Conservation (phyloP, 2,888 invertebrate species). For the Zele albiditarsus region DNA sequence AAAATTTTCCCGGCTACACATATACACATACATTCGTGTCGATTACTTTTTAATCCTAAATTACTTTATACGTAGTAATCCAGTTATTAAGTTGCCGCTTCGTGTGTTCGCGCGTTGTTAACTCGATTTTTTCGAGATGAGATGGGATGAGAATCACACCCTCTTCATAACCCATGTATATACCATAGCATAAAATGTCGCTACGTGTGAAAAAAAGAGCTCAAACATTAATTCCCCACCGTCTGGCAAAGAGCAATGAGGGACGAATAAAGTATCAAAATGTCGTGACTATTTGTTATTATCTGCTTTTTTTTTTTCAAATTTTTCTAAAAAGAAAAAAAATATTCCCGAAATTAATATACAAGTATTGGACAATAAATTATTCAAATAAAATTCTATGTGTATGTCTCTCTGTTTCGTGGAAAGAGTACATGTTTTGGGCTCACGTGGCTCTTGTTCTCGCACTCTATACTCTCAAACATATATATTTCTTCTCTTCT, state of each 20-base stretch:
- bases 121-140: constrained; percentile 34
- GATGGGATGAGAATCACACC: background rate
- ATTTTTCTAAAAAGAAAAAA: background rate
- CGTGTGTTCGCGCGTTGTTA: constrained; percentile 23
- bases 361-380: too few relatives aligned
- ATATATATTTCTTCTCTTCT: background rate
- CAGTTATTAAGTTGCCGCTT: constrained; percentile 54
- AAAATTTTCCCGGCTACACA: background rate
- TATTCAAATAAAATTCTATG: too few relatives aligned
- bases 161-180: background rate
- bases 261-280: too few relatives aligned
- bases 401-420: background rate
- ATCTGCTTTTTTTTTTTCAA: too few relatives aligned
- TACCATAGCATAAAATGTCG: too few relatives aligned
- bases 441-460: constrained; percentile 63
- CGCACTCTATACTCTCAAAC: background rate
- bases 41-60: constrained; percentile 59
- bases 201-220: too few relatives aligned
- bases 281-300: too few relatives aligned
- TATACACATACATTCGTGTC: constrained; percentile 46
- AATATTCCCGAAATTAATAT: too few relatives aligned
- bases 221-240: too few relatives aligned
- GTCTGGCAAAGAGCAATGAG: too few relatives aligned
- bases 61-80: constrained; percentile 54
- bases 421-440: constrained; percentile 51